Evolutionary conservation across 2,888 invertebrate genomes (phyloP), one percentile per base, ranked within the genome.

Genomic region (Empis livida): DNA sequence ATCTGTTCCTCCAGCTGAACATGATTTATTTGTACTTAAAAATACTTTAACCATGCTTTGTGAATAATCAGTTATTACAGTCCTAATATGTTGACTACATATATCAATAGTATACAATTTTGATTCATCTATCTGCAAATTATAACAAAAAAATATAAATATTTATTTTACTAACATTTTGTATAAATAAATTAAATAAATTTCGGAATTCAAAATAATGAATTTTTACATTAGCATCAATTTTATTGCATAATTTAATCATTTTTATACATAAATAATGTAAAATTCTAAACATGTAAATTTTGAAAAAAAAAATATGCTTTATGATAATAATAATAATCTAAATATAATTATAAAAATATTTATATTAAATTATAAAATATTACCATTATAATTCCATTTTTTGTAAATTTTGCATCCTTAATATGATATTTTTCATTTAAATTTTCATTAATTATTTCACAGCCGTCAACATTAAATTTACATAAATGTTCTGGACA

Each of bases 41-140:
- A 61, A 67, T 45, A 68, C 49, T 55, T 67, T 66, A 30, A 69
- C 64, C 53, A 61, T 55, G 48, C 62, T 60, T 54, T 65, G 65
- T 14, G 65, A 60, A 45, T 67, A 68, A 54, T 68, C 67, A 27
- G 67, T 63, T 37, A 62, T 53, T 13, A 62, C 62, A 52, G 60
- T 64, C 45, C 58, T 61, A 51, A 59, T 54, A 43, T 46, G 50
- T 42, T 50, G 16, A 39, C 61, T 63, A 46, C 69, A 68, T 23
- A 66, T 56, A 49, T 64, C 58, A 37, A 68, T 50, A 46, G 51
- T 50, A 44, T 61, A 53, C 43, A 60, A 56, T 2, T 49, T 51
- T 15, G 54, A 51, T 30, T 54, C 55, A 30, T 53, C 49, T 39
- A 65, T 53, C 66, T 66, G 27, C 17, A 53, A 35, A 47, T 47